phyloP scores from a whole-genome alignment of 1,140 invertebrate genomes.

The Semibalanus balanoides region DNA sequence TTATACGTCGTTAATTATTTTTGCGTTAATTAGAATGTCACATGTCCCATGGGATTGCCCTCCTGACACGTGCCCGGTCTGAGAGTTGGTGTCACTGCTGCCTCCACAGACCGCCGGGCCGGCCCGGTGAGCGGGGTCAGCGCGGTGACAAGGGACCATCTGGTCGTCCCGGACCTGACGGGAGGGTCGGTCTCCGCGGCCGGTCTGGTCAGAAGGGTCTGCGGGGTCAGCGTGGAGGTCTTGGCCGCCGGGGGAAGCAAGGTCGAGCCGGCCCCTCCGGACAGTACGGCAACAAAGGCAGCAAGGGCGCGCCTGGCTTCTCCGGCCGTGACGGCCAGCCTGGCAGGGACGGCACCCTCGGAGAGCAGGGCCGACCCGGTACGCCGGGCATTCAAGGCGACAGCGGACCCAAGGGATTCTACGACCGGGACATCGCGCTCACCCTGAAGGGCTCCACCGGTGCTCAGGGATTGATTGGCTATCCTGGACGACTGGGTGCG shows the following conservation, averaged over 20 bases:
- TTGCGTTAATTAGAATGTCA: too few relatives aligned
- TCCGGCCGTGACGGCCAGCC: background rate
- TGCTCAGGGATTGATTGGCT: background rate
- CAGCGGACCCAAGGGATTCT: background rate
- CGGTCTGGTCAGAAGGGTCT: background rate
- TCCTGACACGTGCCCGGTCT: too few relatives aligned
- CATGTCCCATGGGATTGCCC: too few relatives aligned
- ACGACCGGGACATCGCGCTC: background rate
- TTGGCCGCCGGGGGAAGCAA: background rate
- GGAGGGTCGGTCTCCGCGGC: background rate
- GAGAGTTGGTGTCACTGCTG: background rate
- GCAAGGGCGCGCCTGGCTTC: constrained; percentile 3
- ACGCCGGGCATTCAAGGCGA: background rate
- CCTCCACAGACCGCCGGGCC: background rate
- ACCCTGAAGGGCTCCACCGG: background rate
- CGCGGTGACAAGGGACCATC: background rate
- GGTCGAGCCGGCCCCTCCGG: background rate
- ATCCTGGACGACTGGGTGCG: background rate
- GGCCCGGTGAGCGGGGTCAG: background rate
- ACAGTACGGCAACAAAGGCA: background rate
- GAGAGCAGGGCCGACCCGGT: background rate
- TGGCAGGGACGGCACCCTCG: background rate
- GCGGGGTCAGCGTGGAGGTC: background rate
- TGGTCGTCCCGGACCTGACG: background rate
- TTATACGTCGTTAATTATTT: too few relatives aligned